These are phyloP conservation scores for Cetoscarus ocellatus DNA, from an alignment of 2,797 vertebrate genomes.

Conservation along the genomic window DNA sequence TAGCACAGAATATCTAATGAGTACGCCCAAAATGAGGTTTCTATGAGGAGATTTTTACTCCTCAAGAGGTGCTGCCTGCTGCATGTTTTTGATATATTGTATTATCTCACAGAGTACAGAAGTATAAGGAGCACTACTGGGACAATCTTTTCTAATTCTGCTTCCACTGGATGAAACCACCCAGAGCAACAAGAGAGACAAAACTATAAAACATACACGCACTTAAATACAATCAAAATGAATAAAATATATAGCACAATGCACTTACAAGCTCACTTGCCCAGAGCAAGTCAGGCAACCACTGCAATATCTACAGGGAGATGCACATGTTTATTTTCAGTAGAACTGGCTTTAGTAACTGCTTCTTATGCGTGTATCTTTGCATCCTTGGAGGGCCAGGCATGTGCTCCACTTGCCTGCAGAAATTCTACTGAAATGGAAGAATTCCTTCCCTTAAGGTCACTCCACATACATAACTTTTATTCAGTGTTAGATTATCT, in stretches of 20 bases:
- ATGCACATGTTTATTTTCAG: conserved; percentile 18
- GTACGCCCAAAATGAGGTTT: too few relatives aligned
- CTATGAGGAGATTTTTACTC: too few relatives aligned
- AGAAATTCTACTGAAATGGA: conserved; percentile 17
- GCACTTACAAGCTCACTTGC: conserved; percentile 20
- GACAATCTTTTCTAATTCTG: conserved; percentile 32
- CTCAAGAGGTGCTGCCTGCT: too few relatives aligned
- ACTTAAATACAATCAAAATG: conserved; percentile 11
- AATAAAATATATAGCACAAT: conserved; percentile 21
- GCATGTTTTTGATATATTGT: conserved; percentile 4
- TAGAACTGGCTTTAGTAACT: conserved; percentile 48
- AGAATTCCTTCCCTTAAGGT: conserved; percentile 6
- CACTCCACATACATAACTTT: conserved; percentile 3
- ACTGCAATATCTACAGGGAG: conserved; percentile 4
- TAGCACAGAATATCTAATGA: too few relatives aligned
- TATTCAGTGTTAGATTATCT: conserved; percentile 14
- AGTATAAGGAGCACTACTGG: conserved; percentile 12
- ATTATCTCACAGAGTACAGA: conserved; percentile 14
- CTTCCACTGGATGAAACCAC: conserved; percentile 27
- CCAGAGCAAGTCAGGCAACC: conserved; percentile 27
- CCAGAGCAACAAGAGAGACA: conserved; percentile 27
- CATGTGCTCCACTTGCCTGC: conserved; percentile 19
- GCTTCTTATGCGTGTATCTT: conserved; percentile 21
- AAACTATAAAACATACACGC: conserved; percentile 18
- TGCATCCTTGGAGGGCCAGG: conserved; percentile 23